These are phyloP conservation scores for Plestiodon gilberti DNA, from an alignment of 2,113 vertebrate genomes.

Conservation along the genomic window DNA sequence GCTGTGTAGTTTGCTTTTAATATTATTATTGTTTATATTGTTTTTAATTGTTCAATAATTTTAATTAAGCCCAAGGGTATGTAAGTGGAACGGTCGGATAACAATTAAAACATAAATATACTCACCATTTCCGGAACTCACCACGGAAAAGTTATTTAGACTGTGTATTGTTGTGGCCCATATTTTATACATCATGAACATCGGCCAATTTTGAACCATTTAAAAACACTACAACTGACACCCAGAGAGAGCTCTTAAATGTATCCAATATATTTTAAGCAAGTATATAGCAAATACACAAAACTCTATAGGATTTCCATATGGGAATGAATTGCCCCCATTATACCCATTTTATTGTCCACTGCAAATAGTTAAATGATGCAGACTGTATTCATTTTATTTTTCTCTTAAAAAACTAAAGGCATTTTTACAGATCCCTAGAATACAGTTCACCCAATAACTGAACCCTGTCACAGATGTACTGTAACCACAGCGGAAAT, in stretches of 20 bases:
- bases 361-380: constrained; percentile 61
- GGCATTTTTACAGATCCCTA: constrained; percentile 56
- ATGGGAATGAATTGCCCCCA: constrained; percentile 56
- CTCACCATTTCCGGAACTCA: background rate
- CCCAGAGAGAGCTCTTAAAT: constrained; percentile 54
- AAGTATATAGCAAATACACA: constrained; percentile 55
- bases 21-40: too few species aligned
- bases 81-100: too few species aligned
- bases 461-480: constrained; percentile 53
- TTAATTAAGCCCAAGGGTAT: too few species aligned
- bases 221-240: constrained; percentile 44
- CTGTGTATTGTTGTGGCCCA: constrained; percentile 10
- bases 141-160: background rate
- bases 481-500: constrained; percentile 20
- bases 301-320: constrained; percentile 67
- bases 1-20: too few species aligned
- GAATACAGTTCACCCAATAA: constrained; percentile 51
- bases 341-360: constrained; percentile 70
- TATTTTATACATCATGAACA: constrained; percentile 62
- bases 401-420: constrained; percentile 63
- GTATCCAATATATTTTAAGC: constrained; percentile 59
- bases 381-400: constrained; percentile 58
- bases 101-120: background rate
- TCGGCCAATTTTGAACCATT: constrained; percentile 38
- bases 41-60: too few species aligned